A percentile compares a stretch with the other conserved stretches of the same genome.
phyloP scores from a whole-genome alignment of 2,113 vertebrate species.

The Notothenia coriiceps region DNA sequence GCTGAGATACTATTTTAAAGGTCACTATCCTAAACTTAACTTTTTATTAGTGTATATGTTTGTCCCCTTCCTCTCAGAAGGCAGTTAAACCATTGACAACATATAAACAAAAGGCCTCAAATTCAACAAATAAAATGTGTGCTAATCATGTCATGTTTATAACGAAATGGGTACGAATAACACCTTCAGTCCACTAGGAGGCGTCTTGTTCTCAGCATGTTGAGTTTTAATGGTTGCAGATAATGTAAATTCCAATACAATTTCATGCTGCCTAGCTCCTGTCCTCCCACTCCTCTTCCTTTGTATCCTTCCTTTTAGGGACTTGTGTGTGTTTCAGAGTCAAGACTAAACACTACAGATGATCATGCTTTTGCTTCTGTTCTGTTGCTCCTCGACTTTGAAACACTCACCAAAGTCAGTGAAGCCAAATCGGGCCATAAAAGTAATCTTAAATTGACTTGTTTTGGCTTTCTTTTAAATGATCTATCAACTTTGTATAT shows the following conservation, averaged over 20 bases:
- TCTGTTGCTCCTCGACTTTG: neutral
- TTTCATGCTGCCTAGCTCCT: conserved; percentile 31
- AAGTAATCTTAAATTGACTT: neutral
- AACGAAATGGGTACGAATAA: neutral
- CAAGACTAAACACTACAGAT: conserved; percentile 17
- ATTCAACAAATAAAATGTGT: neutral
- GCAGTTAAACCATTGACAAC: neutral
- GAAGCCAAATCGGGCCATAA: neutral
- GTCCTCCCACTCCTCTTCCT: conserved; percentile 20
- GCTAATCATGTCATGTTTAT: neutral
- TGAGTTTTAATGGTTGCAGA: conserved; percentile 40
- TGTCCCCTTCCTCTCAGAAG: neutral
- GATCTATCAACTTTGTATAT: neutral
- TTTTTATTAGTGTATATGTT: neutral
- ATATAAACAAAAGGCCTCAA: neutral
- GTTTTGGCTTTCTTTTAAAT: neutral
- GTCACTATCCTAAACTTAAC: neutral
- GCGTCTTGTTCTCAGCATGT: conserved; percentile 18
- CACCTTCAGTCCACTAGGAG: conserved; percentile 15
- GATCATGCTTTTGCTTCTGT: conserved; percentile 14
- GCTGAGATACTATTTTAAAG: neutral
- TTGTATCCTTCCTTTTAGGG: conserved; percentile 59
- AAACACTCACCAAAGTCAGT: neutral
- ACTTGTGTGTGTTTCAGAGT: conserved; percentile 33
- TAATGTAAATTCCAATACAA: conserved; percentile 46